Evolutionary conservation across 2,888 invertebrate species (phyloP), one percentile per base, ranked within the genome.

Genomic region (Acronicta leporina): DNA sequence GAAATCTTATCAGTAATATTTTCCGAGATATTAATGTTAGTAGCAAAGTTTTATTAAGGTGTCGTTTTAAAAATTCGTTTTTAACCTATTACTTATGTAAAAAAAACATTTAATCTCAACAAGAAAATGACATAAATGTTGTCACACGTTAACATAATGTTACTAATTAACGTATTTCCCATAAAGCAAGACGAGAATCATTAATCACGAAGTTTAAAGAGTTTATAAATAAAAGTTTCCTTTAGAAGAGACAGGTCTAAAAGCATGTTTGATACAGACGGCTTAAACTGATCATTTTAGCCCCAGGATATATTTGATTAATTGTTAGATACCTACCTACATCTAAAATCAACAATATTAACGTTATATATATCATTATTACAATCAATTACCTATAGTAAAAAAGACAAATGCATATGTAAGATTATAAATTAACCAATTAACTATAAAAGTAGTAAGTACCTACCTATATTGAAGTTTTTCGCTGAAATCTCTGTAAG

Each of bases 81-180:
- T n/a, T 2, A 38, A 38, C 35, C 35, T 13, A 35, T 4, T n/a
- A n/a, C n/a, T n/a, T 38, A 38, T 35, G 35, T 13, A 13, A 35
- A 35, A 33, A 44, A 64, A 4, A 13, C 27, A 20, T 5, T 15
- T 8, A 20, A 20, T n/a, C 46, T 13, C 44, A 67, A 61, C 68
- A 68, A 57, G 68, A 68, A 75, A 70, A 49, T 35, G 33, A 35
- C 55, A 60, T 56, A 62, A 58, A 58, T 41, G 67, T 45, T 64
- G 67, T 64, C 68, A 66, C 20, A 64, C 45, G 52, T 63, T 63
- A 68, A 73, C 65, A 75, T 76, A 67, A 60, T 65, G 70, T 71
- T 63, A 65, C 76, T 81, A 81, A 81, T 79, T 80, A 79, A 74
- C 68, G 59, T 64, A 72, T 71, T 73, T 70, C 69, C 67, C 68